A percentile compares a stretch with the other conserved stretches of the same genome.
These are phyloP conservation scores for Saguinus midas DNA, from an alignment of 2,113 vertebrate genomes.

Conservation along the genomic window DNA sequence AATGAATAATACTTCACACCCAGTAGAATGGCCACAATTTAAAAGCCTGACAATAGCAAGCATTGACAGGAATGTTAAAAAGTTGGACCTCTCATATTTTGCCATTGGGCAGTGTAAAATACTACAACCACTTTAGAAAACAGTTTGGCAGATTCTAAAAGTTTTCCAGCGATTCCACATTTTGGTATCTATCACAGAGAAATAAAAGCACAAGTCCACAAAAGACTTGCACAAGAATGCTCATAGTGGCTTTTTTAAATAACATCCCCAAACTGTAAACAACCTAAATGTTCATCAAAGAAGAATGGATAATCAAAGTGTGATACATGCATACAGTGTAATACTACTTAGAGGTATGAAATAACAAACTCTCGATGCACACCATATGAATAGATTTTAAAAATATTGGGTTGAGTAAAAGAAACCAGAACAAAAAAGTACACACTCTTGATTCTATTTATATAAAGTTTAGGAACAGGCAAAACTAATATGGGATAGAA, in stretches of 20 bases:
- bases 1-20: background rate
- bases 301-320: background rate
- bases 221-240: background rate
- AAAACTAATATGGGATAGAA: background rate
- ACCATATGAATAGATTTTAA: background rate
- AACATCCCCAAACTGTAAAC: background rate
- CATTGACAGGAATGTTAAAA: background rate
- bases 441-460: background rate
- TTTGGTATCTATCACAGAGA: background rate
- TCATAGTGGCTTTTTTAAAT: background rate
- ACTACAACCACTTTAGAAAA: background rate
- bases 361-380: background rate
- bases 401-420: background rate
- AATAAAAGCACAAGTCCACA: background rate
- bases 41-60: background rate
- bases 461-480: background rate
- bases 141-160: background rate
- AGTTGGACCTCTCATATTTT: background rate
- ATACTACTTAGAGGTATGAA: background rate
- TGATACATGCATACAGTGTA: background rate
- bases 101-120: background rate
- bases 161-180: background rate
- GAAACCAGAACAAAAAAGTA: background rate
- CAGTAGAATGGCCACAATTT: background rate
- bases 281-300: background rate